These are phyloP conservation scores for Ameiurus melas DNA, from an alignment of 2,113 vertebrate species.

Conservation along the genomic window DNA sequence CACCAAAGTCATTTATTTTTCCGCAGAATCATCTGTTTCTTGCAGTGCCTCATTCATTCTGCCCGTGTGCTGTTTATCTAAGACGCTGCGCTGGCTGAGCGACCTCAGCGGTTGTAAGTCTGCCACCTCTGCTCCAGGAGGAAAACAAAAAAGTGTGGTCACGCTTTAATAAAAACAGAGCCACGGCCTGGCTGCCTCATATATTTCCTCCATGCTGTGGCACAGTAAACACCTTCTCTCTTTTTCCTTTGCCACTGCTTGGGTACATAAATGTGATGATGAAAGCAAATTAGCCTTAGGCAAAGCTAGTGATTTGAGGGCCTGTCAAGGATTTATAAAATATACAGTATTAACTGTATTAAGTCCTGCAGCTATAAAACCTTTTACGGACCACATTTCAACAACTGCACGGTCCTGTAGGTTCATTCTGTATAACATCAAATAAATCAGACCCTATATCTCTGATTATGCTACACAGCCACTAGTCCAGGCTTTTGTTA, in stretches of 20 bases:
- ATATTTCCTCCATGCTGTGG: conserved; percentile 1
- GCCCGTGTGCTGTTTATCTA: conserved; percentile 24
- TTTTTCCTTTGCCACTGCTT: background rate
- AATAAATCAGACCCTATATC: too few relatives aligned
- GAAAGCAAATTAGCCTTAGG: background rate
- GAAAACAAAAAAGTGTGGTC: conserved; percentile 33
- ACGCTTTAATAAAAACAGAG: conserved; percentile 21
- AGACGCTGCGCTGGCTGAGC: conserved; percentile 25
- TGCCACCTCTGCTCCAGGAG: conserved; percentile 32
- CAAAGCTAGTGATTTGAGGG: background rate
- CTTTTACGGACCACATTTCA: too few relatives aligned
- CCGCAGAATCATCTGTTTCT: conserved; percentile 41
- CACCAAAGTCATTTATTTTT: conserved; percentile 34
- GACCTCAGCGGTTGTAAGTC: conserved; percentile 16
- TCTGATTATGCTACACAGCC: too few relatives aligned
- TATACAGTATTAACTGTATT: too few relatives aligned
- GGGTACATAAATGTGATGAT: background rate
- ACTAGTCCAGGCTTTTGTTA: too few relatives aligned
- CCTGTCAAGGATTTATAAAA: background rate
- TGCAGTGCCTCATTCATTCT: conserved; percentile 21
- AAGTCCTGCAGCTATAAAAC: background rate
- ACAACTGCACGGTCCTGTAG: too few relatives aligned
- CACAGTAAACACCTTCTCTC: background rate
- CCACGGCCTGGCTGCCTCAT: conserved; percentile 17
- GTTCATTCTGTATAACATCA: too few relatives aligned